Evolutionary conservation across 2,888 invertebrate species (phyloP), one percentile per base, ranked within the genome.

Genomic region (Lydus trimaculatus): DNA sequence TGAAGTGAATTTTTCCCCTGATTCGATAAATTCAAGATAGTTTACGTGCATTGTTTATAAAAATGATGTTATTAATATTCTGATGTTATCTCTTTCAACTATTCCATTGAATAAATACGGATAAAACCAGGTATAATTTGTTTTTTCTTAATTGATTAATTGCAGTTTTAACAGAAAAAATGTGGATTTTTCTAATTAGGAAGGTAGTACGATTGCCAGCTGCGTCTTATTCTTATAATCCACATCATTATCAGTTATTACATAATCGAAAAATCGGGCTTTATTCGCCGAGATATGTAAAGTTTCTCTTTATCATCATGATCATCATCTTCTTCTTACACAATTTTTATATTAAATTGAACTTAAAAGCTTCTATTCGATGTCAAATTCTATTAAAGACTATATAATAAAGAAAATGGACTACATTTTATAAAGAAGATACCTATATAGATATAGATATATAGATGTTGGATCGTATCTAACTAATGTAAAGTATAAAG

Each of bases 241-340:
- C n/a, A n/a, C 58, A 9, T 33, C 1, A 33, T 33, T 33, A 33
- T 20, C 20, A 17, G 0, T n/a, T n/a, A 67, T 64, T 63, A 43
- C 60, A 66, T 67, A 70, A 70, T 61, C 66, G 61, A 70, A 70
- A 70, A 70, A 70, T 66, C 64, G 70, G 48, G 69, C 66, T 69
- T 69, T 69, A 62, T 62, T 33, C 58, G 39, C n/a, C 63, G 61
- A 63, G 4, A 64, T 68, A 61, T 65, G 58, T 64, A 61, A 67
- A 20, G 61, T 61, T 58, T 58, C 58, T 60, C 58, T 60, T 64
- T 28, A 4, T 28, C 28, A 4, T 28, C 28, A 4, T 28, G 2
- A 4, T 28, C 4, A 3, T 28, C 28, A 28, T 28, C 2, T 28
- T 28, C 4, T 61, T 43, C 61, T 58, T 8, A 25, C 36, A 64